Percentiles rank a stretch among this genome's conserved stretches.
Conservation (phyloP, 1,140 invertebrate species). For the Achatina immaculata region DNA sequence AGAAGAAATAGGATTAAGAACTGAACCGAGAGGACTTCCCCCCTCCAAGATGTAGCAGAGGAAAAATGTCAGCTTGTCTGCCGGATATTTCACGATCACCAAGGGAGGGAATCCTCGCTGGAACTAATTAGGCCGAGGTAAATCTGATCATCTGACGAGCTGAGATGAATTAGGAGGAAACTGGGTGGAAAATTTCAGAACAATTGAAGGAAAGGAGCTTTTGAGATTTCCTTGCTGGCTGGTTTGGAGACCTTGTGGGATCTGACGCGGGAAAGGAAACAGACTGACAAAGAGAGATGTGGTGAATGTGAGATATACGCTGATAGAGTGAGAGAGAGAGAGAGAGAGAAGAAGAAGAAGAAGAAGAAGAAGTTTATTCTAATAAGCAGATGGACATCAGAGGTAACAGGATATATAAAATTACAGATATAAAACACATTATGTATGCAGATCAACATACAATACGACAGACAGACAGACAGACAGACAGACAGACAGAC, state of each 20-base stretch:
- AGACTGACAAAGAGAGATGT: background rate
- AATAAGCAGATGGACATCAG: no score
- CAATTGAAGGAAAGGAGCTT: background rate
- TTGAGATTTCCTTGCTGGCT: background rate
- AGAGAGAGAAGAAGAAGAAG: background rate
- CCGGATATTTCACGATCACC: background rate
- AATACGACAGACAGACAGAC: no score
- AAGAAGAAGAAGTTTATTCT: no score
- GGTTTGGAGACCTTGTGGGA: background rate
- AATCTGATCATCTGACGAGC: background rate
- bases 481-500: no score
- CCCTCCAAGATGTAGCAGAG: no score
- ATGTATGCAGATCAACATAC: no score
- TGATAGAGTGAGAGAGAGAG: background rate
- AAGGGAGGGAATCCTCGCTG: constrained; percentile 2
- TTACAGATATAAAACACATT: no score
- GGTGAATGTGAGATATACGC: no score
- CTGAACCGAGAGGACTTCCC: no score
- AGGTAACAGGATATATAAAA: no score
- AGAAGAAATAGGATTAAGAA: no score
- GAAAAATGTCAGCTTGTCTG: constrained; percentile 1
- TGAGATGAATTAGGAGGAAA: background rate
- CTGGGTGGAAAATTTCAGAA: background rate
- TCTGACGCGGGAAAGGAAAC: background rate
- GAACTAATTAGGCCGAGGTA: background rate